Conservation (phyloP, 2,113 vertebrate genomes). For the Athene cunicularia region DNA sequence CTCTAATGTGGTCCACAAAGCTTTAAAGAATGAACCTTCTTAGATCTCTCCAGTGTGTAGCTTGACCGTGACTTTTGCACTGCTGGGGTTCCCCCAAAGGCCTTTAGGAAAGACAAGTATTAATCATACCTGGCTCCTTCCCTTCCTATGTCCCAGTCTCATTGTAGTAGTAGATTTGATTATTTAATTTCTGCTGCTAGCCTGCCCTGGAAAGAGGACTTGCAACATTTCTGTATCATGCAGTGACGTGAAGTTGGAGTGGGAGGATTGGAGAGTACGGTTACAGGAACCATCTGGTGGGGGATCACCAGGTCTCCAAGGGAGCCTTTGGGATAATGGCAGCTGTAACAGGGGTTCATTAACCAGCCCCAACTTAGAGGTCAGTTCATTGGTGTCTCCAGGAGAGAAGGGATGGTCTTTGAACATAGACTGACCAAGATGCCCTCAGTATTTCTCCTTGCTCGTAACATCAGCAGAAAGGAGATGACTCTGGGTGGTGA, state of each 20-base stretch:
- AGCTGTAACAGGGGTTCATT: background rate
- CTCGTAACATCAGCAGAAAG: background rate
- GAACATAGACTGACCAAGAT: background rate
- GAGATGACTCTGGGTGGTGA: background rate
- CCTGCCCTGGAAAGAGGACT: background rate
- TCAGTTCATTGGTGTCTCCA: background rate
- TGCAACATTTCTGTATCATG: rapidly evolving
- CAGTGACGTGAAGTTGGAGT: background rate
- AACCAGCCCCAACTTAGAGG: background rate
- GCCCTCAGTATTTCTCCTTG: background rate
- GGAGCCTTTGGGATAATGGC: background rate
- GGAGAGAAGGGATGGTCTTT: background rate
- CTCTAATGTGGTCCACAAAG: background rate
- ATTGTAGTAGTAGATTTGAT: background rate
- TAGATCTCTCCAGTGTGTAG: background rate
- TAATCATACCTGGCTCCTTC: background rate
- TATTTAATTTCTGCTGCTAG: background rate
- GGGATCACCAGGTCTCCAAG: background rate
- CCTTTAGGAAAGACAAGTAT: background rate
- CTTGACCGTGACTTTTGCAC: background rate
- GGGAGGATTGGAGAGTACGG: background rate
- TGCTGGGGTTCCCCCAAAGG: background rate
- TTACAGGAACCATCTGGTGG: background rate
- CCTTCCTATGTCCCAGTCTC: background rate
- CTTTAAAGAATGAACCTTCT: background rate